Base-by-base conservation (phyloP, 2,888 invertebrate species). In the Pilophorus perplexus region DNA sequence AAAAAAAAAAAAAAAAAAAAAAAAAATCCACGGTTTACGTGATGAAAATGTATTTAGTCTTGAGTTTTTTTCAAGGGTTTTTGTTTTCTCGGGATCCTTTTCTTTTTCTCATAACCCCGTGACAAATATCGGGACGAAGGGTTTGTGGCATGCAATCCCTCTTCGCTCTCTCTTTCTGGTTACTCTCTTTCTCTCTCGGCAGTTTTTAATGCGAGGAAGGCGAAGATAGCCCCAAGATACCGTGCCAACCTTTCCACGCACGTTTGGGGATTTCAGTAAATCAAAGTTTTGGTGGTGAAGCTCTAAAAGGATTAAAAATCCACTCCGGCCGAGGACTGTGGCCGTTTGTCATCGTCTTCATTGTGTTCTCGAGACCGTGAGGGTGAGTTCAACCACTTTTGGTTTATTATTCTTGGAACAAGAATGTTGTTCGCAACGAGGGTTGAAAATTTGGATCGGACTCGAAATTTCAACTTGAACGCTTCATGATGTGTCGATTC, bases 301-400 rank as follows among this genome's bases (percentile, higher is more conserved):
- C 44, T 42, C 42, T 59, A 59, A 59, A 59, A 59, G 59, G 59
- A 59, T 59, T 59, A 59, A 59, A 59, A 59, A 42, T 59, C 44
- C 27, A 44, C 6, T 33, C 12, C 33, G 33, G n/a, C n/a, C n/a
- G n/a, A n/a, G n/a, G n/a, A n/a, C n/a, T n/a, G n/a, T n/a, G n/a
- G n/a, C n/a, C n/a, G n/a, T n/a, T n/a, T n/a, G n/a, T n/a, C n/a
- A n/a, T n/a, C n/a, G n/a, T n/a, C n/a, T n/a, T n/a, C n/a, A n/a
- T n/a, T n/a, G n/a, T n/a, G n/a, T n/a, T n/a, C n/a, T n/a, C n/a
- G n/a, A n/a, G n/a, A n/a, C n/a, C n/a, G n/a, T n/a, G n/a, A n/a
- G n/a, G n/a, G n/a, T n/a, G n/a, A n/a, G n/a, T n/a, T n/a, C n/a
- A n/a, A n/a, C n/a, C n/a, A n/a, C n/a, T n/a, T n/a, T n/a, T n/a